phyloP scores from a whole-genome alignment of 2,888 invertebrate genomes.

The Acronicta psi region DNA sequence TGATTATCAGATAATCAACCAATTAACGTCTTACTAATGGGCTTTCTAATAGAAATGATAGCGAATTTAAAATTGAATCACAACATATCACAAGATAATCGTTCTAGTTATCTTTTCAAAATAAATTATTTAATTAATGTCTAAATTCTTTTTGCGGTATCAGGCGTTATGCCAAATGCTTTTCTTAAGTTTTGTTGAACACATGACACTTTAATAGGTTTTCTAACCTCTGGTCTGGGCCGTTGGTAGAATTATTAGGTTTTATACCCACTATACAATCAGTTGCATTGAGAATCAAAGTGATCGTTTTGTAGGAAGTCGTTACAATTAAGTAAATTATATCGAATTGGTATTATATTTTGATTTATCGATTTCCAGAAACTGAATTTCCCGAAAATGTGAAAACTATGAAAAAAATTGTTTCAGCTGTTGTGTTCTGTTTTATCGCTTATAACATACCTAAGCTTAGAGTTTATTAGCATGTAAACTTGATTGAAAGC shows the following conservation, averaged over 20 bases:
- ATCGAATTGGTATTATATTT: background rate
- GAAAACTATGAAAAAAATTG: background rate
- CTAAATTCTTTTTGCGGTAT: conserved; percentile 7
- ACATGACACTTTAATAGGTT: conserved; percentile 56
- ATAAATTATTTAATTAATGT: conserved; percentile 3
- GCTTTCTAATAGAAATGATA: conserved; percentile 1
- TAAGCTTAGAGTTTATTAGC: no score
- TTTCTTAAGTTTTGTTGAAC: conserved; percentile 36
- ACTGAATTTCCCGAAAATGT: background rate
- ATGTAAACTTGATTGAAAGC: no score
- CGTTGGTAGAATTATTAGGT: conserved; percentile 23
- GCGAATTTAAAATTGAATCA: background rate
- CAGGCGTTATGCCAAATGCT: conserved; percentile 36
- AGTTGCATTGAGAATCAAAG: conserved; percentile 3
- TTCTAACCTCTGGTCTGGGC: conserved; percentile 48
- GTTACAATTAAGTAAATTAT: background rate
- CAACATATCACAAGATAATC: conserved; percentile 1
- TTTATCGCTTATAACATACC: no score
- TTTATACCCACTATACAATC: conserved; percentile 7
- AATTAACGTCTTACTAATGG: background rate
- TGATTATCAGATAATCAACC: background rate
- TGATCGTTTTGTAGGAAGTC: background rate
- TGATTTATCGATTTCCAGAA: background rate
- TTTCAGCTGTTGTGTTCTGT: no score
- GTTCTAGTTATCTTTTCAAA: conserved; percentile 2